phyloP scores from a whole-genome alignment of 2,797 vertebrate genomes.

The Parotocinclus haroldoi region DNA sequence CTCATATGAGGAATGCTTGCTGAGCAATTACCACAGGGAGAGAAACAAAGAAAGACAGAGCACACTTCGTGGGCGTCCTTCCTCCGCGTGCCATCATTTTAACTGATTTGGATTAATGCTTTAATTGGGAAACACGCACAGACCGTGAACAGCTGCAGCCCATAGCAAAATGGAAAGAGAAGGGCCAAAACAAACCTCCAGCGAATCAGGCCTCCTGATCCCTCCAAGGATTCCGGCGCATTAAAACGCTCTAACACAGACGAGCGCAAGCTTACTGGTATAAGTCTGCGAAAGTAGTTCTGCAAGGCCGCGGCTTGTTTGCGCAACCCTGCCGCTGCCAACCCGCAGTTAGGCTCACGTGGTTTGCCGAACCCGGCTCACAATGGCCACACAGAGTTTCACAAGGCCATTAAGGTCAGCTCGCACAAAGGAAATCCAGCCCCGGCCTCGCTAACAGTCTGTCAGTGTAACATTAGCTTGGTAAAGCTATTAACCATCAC shows the following conservation, averaged over 20 bases:
- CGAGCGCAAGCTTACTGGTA: constrained; percentile 51
- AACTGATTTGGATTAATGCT: constrained; percentile 80
- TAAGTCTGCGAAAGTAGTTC: constrained; percentile 47
- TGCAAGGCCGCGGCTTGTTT: constrained; percentile 50
- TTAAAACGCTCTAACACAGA: constrained; percentile 55
- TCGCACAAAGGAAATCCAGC: constrained; percentile 66
- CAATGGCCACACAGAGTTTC: constrained; percentile 60
- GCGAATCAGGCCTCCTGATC: constrained; percentile 66
- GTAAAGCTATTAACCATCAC: constrained; percentile 72
- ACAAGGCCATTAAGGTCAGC: constrained; percentile 54
- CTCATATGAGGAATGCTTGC: constrained; percentile 67
- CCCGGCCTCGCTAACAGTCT: constrained; percentile 71
- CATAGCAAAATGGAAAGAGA: constrained; percentile 57
- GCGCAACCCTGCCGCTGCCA: constrained; percentile 56
- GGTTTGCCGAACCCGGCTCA: constrained; percentile 8
- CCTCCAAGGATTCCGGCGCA: constrained; percentile 58
- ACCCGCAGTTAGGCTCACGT: constrained; percentile 38
- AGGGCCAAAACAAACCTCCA: constrained; percentile 72
- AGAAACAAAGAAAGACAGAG: constrained; percentile 62
- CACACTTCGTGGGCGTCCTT: constrained; percentile 60
- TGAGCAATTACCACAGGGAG: constrained; percentile 64
- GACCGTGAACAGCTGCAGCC: constrained; percentile 73
- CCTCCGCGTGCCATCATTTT: constrained; percentile 66
- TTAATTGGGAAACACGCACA: constrained; percentile 77
- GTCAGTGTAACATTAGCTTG: constrained; percentile 75